Percentiles rank a stretch among this genome's conserved stretches.
Evolutionary conservation across 2,797 vertebrate genomes (phyloP).

Genomic region (Pangasius djambal): DNA sequence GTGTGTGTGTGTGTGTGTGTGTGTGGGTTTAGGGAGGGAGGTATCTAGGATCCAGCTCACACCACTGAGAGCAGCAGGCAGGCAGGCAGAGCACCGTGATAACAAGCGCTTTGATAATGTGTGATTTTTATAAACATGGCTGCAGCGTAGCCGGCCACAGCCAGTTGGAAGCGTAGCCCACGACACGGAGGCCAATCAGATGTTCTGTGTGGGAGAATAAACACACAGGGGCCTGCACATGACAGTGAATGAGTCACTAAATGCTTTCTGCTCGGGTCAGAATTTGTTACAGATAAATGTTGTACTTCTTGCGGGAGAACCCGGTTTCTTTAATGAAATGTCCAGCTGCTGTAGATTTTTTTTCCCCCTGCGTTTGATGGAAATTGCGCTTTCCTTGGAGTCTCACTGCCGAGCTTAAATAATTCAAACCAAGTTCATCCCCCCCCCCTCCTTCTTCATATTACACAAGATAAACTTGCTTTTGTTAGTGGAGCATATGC

Average conservation of each 20-base stretch:
- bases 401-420: slow-evolving; percentile 8
- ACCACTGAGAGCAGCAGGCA: slow-evolving; percentile 38
- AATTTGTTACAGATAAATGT: background rate
- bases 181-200: slow-evolving; percentile 48
- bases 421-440: background rate
- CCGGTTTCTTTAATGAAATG: background rate
- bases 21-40: background rate
- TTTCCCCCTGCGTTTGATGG: background rate
- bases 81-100: slow-evolving; percentile 44
- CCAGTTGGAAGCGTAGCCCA: slow-evolving; percentile 51
- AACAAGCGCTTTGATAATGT: slow-evolving; percentile 59
- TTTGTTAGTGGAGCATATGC: slow-evolving; percentile 49
- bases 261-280: background rate
- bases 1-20: slow-evolving; percentile 10
- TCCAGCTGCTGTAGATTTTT: background rate
- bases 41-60: slow-evolving; percentile 43
- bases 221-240: slow-evolving; percentile 46
- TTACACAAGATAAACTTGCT: slow-evolving; percentile 32
- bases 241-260: background rate
- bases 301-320: background rate
- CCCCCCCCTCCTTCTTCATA: background rate
- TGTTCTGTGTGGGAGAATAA: slow-evolving; percentile 52
- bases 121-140: slow-evolving; percentile 59
- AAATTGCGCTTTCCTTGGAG: background rate
- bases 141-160: slow-evolving; percentile 31